These are phyloP conservation scores for Sthenelais limicola DNA, from an alignment of 2,888 invertebrate species.

Conservation along the genomic window DNA sequence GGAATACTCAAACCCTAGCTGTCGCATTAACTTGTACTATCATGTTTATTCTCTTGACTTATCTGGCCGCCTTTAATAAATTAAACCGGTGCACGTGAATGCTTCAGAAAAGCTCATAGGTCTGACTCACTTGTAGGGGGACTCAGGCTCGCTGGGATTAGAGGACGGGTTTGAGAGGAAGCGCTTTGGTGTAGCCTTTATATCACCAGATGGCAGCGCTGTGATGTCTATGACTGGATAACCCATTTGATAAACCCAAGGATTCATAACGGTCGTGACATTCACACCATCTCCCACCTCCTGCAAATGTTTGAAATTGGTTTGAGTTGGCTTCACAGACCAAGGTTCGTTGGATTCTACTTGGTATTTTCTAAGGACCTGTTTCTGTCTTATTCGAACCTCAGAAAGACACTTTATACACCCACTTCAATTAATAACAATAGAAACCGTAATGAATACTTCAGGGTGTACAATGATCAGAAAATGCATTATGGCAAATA, in stretches of 20 bases:
- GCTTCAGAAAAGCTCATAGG: neutral
- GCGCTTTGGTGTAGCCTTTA: slow-evolving; percentile 59
- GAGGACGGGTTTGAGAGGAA: slow-evolving; percentile 55
- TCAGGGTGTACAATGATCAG: too few species aligned
- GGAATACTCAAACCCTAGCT: neutral
- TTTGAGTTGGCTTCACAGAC: too few species aligned
- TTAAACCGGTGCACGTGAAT: neutral
- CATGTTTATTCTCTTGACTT: neutral
- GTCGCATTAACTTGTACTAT: too few species aligned
- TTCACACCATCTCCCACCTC: slow-evolving; percentile 43
- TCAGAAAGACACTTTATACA: too few species aligned
- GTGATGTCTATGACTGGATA: slow-evolving; percentile 64
- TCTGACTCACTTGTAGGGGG: slow-evolving; percentile 46
- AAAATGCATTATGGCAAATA: too few species aligned
- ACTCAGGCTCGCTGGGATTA: slow-evolving; percentile 39
- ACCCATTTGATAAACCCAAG: slow-evolving; percentile 71
- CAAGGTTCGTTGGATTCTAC: too few species aligned
- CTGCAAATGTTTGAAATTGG: too few species aligned
- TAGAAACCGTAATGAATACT: too few species aligned
- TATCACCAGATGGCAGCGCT: slow-evolving; percentile 46
- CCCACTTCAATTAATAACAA: too few species aligned
- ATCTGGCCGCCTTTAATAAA: neutral
- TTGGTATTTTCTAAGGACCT: too few species aligned
- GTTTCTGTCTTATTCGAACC: too few species aligned
- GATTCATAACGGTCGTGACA: slow-evolving; percentile 68